These are phyloP conservation scores for Metallyticus violacea DNA, from an alignment of 2,888 invertebrate species.

Conservation along the genomic window DNA sequence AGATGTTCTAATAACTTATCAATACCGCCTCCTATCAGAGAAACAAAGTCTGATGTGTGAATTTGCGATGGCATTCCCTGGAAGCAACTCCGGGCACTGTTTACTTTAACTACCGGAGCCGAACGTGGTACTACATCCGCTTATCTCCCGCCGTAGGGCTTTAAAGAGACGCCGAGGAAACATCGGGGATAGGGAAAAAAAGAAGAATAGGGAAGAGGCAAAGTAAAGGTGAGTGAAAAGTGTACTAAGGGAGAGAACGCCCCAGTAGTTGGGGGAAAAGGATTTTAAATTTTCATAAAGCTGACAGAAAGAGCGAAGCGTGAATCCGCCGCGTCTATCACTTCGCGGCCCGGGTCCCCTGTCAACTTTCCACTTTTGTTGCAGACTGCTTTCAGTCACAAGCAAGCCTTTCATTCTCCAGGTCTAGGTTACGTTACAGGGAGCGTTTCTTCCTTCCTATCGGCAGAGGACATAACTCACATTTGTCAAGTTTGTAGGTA, in stretches of 20 bases:
- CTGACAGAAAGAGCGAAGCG: conserved; percentile 41
- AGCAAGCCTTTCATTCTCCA: neutral
- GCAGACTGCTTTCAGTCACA: no score
- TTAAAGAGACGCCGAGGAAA: neutral
- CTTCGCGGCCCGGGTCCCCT: no score
- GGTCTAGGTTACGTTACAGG: neutral
- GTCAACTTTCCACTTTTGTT: neutral
- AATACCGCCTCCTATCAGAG: no score
- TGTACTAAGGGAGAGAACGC: conserved; percentile 18
- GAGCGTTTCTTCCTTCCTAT: no score
- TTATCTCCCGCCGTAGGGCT: neutral
- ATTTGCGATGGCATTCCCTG: no score
- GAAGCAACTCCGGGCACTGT: neutral
- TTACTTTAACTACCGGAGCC: neutral
- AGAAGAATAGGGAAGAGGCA: neutral
- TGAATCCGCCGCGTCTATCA: conserved; percentile 28
- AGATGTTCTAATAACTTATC: no score
- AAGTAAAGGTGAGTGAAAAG: conserved; percentile 4
- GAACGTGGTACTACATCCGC: neutral
- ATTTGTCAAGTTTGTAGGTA: no score
- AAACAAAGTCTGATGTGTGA: no score
- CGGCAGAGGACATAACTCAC: no score
- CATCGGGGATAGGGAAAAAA: neutral
- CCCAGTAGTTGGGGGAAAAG: conserved; percentile 32
- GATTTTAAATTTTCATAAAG: conserved; percentile 46